Percentiles rank a stretch among this genome's conserved stretches.
These are phyloP conservation scores for Nipponacmea schrenckii DNA, from an alignment of 2,888 invertebrate species.

Conservation along the genomic window DNA sequence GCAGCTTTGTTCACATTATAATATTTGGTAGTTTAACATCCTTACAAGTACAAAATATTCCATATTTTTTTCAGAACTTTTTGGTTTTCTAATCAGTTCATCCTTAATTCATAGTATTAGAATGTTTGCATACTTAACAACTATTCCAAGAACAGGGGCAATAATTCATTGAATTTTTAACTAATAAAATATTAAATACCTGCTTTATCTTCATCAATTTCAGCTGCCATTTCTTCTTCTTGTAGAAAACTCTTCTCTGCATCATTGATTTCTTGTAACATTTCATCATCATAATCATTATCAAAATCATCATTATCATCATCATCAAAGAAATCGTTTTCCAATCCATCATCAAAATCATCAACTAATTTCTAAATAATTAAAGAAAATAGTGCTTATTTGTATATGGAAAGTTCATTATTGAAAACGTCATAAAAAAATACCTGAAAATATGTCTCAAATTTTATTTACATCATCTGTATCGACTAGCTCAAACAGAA, in stretches of 20 bases:
- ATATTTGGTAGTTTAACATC: too few species aligned
- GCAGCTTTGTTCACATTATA: too few species aligned
- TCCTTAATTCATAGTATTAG: too few species aligned
- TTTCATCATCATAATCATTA: slow-evolving; percentile 41
- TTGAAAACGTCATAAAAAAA: too few species aligned
- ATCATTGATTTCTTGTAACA: slow-evolving; percentile 28
- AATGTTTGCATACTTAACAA: too few species aligned
- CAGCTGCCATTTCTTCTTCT: slow-evolving; percentile 43
- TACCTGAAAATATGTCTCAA: too few species aligned
- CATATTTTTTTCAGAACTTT: too few species aligned
- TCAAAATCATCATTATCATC: slow-evolving; percentile 32
- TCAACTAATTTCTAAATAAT: neutral
- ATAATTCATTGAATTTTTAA: neutral
- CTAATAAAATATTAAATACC: neutral
- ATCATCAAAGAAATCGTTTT: slow-evolving; percentile 35
- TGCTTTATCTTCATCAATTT: slow-evolving; percentile 22
- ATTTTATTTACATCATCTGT: slow-evolving; percentile 2
- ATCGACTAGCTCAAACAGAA: neutral
- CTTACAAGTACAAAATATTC: too few species aligned
- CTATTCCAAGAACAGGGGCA: too few species aligned
- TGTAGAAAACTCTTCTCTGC: slow-evolving; percentile 22
- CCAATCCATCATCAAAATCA: slow-evolving; percentile 36
- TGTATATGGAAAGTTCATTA: too few species aligned
- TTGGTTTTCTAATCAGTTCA: too few species aligned
- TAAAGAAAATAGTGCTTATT: too few species aligned